Conservation (phyloP, 35 echinoderm and acorn worm species). For the Ptychodera flava region DNA sequence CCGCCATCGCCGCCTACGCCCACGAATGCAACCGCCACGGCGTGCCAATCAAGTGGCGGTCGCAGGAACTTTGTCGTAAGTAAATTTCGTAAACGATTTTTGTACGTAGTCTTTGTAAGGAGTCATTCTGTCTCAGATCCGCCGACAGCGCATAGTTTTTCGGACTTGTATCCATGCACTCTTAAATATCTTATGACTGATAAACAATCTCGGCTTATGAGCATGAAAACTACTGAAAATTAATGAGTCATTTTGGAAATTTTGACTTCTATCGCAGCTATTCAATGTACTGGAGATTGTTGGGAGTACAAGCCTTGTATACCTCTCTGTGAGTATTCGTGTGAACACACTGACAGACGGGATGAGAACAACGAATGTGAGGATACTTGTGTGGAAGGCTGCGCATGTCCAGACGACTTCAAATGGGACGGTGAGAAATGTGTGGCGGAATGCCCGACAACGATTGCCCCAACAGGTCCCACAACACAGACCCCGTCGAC, state of each 20-base stretch:
- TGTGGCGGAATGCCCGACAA: not conserved
- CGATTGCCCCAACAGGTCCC: not conserved
- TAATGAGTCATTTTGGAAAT: not conserved
- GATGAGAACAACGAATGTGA: not conserved
- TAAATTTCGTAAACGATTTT: not conserved
- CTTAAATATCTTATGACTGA: too few relatives aligned
- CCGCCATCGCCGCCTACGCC: conserved; percentile 69
- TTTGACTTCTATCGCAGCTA: conserved; percentile 30
- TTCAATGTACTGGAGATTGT: conserved; percentile 67
- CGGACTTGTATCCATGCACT: too few relatives aligned
- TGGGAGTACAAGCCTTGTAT: conserved; percentile 68
- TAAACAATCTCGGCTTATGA: not conserved
- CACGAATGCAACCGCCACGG: conserved; percentile 68
- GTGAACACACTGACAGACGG: not conserved
- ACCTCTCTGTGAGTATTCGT: conserved; percentile 30
- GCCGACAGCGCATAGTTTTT: too few relatives aligned
- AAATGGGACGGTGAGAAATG: not conserved
- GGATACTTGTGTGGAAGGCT: conserved; percentile 10
- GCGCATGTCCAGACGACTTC: conserved; percentile 8
- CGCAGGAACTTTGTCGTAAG: conserved; percentile 84
- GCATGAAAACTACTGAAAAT: not conserved
- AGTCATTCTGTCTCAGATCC: too few relatives aligned
- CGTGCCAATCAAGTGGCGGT: conserved; percentile 63
- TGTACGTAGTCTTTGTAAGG: too few relatives aligned
- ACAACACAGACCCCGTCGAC: not conserved